Percentiles rank a stretch among this genome's conserved stretches.
Conservation (phyloP, 2,888 invertebrate genomes). For the Drosophila neotestacea region DNA sequence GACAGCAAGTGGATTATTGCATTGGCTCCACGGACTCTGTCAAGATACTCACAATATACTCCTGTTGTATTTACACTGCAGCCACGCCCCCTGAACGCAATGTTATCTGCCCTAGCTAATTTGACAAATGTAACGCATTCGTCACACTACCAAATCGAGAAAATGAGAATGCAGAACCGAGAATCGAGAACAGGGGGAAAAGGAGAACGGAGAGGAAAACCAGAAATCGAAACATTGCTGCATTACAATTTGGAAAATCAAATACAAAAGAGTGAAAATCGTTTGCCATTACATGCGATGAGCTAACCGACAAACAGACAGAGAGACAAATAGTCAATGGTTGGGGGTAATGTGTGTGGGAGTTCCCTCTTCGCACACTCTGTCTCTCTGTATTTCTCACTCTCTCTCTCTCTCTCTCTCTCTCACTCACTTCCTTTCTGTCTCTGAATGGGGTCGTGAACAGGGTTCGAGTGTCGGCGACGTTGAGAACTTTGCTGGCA, state of each 20-base stretch:
- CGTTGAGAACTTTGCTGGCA: slow-evolving; percentile 20
- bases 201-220: slow-evolving; percentile 1
- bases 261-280: slow-evolving; percentile 76
- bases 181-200: background rate
- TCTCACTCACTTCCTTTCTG: background rate
- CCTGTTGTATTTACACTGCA: slow-evolving; percentile 9
- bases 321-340: background rate
- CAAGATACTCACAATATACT: slow-evolving; percentile 8
- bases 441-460: slow-evolving; percentile 20
- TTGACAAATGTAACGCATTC: slow-evolving; percentile 75
- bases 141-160: slow-evolving; percentile 47
- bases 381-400: background rate
- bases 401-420: no score
- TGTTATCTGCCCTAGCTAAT: slow-evolving; percentile 64
- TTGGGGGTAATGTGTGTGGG: slow-evolving; percentile 16
- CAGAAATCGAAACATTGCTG: slow-evolving; percentile 47
- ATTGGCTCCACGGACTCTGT: slow-evolving; percentile 36
- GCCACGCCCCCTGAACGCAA: slow-evolving; percentile 32
- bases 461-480: slow-evolving; percentile 13
- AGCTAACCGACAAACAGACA: slow-evolving; percentile 50
- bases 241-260: slow-evolving; percentile 66
- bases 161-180: background rate
- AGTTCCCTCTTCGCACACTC: background rate
- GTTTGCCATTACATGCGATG: slow-evolving; percentile 66
- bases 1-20: slow-evolving; percentile 65